These are phyloP conservation scores for Musca vetustissima DNA, from an alignment of 1,140 invertebrate species.

Conservation along the genomic window DNA sequence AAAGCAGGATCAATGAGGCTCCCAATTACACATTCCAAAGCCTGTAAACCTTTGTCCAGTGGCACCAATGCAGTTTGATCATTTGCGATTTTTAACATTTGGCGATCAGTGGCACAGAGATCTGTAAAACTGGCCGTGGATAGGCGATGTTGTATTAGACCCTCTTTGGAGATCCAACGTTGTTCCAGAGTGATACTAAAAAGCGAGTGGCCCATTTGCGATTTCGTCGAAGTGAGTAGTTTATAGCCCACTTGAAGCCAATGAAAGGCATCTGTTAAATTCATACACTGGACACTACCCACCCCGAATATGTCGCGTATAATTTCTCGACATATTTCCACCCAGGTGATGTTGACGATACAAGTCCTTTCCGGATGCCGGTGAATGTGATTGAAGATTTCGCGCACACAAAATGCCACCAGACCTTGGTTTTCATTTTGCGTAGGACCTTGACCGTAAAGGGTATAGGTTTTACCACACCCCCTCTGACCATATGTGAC, in stretches of 20 bases:
- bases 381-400: slow-evolving; percentile 69
- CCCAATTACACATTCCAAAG: slow-evolving; percentile 65
- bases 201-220: slow-evolving; percentile 58
- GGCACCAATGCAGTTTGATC: slow-evolving; percentile 55
- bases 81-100: slow-evolving; percentile 44
- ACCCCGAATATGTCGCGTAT: slow-evolving; percentile 60
- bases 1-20: slow-evolving; percentile 61
- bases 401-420: slow-evolving; percentile 71
- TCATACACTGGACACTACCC: slow-evolving; percentile 60
- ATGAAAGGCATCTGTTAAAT: slow-evolving; percentile 61
- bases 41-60: slow-evolving; percentile 59
- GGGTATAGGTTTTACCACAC: slow-evolving; percentile 77
- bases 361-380: slow-evolving; percentile 63
- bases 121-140: slow-evolving; percentile 73
- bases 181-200: slow-evolving; percentile 71
- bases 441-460: slow-evolving; percentile 72
- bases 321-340: slow-evolving; percentile 63
- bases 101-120: slow-evolving; percentile 63
- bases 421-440: slow-evolving; percentile 75
- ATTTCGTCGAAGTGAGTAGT: slow-evolving; percentile 40
- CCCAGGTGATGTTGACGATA: slow-evolving; percentile 66
- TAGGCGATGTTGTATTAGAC: slow-evolving; percentile 59
- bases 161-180: slow-evolving; percentile 62
- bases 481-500: slow-evolving; percentile 77
- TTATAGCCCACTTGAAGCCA: slow-evolving; percentile 59